Evolutionary conservation across 2,113 vertebrate species (phyloP).

Genomic region (Amphiprion percula): DNA sequence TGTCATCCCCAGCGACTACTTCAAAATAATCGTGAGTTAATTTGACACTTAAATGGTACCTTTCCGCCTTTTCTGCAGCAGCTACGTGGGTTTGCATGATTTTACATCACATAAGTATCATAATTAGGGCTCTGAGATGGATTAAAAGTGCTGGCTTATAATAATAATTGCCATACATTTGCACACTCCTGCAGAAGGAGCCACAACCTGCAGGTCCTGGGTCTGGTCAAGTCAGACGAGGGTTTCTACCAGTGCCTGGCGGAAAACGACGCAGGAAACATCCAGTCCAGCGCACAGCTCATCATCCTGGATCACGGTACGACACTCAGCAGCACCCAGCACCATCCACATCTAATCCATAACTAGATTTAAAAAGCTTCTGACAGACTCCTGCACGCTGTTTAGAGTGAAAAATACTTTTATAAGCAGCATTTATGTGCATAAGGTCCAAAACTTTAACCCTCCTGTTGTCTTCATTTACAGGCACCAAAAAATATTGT

Average conservation of each 20-base stretch:
- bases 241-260: constrained; percentile 99
- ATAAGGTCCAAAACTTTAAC: too few species aligned
- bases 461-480: too few species aligned
- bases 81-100: background rate
- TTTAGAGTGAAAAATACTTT: too few species aligned
- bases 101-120: background rate
- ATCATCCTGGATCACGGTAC: constrained; percentile 97
- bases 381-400: too few species aligned
- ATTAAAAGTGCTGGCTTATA: background rate
- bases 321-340: constrained; percentile 41
- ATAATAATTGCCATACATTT: background rate
- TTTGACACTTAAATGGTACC: background rate
- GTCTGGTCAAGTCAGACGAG: constrained; percentile 97
- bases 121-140: background rate
- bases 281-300: constrained; percentile 94
- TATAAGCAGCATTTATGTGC: too few species aligned
- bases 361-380: background rate
- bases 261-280: constrained; percentile 95
- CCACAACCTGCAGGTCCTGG: constrained; percentile 98
- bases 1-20: constrained; percentile 98
- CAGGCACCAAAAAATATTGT: too few species aligned
- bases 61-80: background rate
- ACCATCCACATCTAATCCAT: background rate
- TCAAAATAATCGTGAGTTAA: constrained; percentile 94
- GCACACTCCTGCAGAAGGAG: constrained; percentile 88